These are phyloP conservation scores for Dicyrtomina minuta DNA, from an alignment of 2,888 invertebrate species.

Conservation along the genomic window DNA sequence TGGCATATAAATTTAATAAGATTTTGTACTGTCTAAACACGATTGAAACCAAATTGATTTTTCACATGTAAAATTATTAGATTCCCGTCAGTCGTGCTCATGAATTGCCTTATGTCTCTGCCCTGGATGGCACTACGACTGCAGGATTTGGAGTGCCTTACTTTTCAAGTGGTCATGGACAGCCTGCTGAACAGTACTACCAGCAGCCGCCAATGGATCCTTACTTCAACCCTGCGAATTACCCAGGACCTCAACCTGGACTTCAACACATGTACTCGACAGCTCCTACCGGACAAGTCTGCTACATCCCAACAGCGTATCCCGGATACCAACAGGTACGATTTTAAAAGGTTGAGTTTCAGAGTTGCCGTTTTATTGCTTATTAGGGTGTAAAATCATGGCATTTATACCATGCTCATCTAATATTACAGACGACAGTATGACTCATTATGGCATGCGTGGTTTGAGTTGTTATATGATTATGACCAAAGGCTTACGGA, in stretches of 20 bases:
- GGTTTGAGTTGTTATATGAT: no score
- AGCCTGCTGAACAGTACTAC: conserved; percentile 13
- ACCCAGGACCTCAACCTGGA: conserved; percentile 9
- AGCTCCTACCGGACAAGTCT: conserved; percentile 42
- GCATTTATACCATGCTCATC: no score
- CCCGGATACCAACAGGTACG: conserved; percentile 35
- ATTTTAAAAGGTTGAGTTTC: no score
- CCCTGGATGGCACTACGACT: conserved; percentile 11
- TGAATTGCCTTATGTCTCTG: conserved; percentile 9
- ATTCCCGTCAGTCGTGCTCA: conserved; percentile 2
- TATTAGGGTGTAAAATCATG: no score
- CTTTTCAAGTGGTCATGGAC: conserved; percentile 15
- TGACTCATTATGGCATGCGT: no score
- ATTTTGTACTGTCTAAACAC: no score
- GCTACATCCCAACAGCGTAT: conserved; percentile 47
- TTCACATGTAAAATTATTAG: no score
- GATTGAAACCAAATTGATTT: no score
- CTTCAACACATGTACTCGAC: conserved; percentile 31
- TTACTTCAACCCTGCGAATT: conserved; percentile 18
- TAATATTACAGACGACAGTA: no score
- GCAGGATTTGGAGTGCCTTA: conserved; percentile 13
- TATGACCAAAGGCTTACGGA: no score
- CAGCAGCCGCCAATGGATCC: conserved; percentile 18
- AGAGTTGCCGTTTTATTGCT: no score
- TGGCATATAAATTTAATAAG: no score